Evolutionary conservation across 2,888 invertebrate species (phyloP).

Genomic region (Allophyes oxyacanthae): DNA sequence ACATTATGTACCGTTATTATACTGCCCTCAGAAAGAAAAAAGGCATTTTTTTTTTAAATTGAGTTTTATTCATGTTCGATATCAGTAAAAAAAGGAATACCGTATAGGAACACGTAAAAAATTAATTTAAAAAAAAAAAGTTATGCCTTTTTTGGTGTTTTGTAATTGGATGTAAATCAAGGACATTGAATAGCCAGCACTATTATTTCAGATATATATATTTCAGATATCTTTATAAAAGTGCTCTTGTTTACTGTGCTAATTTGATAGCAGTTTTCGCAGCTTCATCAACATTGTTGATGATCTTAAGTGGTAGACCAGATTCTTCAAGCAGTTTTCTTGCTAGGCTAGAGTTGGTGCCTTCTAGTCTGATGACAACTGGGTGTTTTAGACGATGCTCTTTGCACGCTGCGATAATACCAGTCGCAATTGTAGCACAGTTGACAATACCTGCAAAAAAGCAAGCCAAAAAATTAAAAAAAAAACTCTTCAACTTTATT

Average conservation of each 20-base stretch:
- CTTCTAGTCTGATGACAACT: conserved; percentile 97
- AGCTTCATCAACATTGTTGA: conserved; percentile 97
- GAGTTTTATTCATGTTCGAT: too few species aligned
- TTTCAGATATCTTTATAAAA: not conserved
- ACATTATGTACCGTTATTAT: too few species aligned
- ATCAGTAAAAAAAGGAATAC: too few species aligned
- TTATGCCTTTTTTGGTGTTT: conserved; percentile 1
- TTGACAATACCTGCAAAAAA: conserved; percentile 96
- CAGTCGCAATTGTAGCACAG: conserved; percentile 98
- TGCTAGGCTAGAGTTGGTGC: conserved; percentile 96
- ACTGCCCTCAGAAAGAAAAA: too few species aligned
- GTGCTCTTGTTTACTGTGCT: conserved; percentile 54
- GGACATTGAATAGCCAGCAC: conserved; percentile 20
- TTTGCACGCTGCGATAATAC: conserved; percentile 96
- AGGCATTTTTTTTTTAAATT: too few species aligned
- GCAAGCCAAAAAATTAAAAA: not conserved
- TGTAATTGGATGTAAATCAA: conserved; percentile 50
- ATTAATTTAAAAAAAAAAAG: too few species aligned
- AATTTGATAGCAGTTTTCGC: conserved; percentile 95
- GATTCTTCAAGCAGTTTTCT: conserved; percentile 95
- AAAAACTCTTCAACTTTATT: not conserved
- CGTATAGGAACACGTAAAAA: too few species aligned
- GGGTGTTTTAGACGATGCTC: conserved; percentile 95
- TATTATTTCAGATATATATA: conserved; percentile 15
- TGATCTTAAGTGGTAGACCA: conserved; percentile 94